Percentiles rank a stretch among this genome's conserved stretches.
Evolutionary conservation across 2,113 vertebrate species (phyloP).

Genomic region (Naja naja): DNA sequence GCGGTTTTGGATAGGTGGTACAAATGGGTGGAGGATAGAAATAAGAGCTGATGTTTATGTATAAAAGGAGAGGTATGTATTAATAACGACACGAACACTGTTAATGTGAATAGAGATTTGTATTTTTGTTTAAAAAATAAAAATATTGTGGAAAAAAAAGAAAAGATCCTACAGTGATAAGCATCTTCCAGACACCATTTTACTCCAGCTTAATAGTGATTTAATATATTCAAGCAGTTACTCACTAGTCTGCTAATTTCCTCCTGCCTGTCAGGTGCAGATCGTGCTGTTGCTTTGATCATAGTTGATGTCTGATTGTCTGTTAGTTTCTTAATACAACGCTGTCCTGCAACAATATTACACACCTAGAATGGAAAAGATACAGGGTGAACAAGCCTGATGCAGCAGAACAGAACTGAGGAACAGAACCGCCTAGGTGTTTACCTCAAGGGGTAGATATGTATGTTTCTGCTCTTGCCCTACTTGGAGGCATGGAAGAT

Average conservation of each 20-base stretch:
- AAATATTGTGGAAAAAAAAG: no score
- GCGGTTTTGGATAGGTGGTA: no score
- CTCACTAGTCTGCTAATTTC: slow-evolving; percentile 97
- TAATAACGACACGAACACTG: no score
- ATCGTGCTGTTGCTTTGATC: slow-evolving; percentile 98
- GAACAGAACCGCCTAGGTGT: fast-evolving
- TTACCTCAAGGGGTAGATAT: slow-evolving; percentile 95
- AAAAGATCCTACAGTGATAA: background rate
- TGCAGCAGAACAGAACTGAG: fast-evolving
- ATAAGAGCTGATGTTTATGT: no score
- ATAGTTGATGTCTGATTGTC: slow-evolving; percentile 99
- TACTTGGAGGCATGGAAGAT: slow-evolving; percentile 96
- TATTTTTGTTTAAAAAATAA: no score
- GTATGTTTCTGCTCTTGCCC: slow-evolving; percentile 99
- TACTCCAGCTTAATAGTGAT: background rate
- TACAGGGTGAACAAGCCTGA: background rate
- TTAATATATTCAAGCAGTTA: slow-evolving; percentile 35
- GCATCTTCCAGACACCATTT: background rate
- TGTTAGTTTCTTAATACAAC: slow-evolving; percentile 97
- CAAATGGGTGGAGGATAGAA: no score
- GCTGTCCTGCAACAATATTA: slow-evolving; percentile 96
- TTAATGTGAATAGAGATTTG: no score
- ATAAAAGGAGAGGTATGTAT: no score
- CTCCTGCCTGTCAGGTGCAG: slow-evolving; percentile 95
- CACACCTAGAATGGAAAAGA: slow-evolving; percentile 79